Percentiles rank a stretch among this genome's conserved stretches.
phyloP scores from a whole-genome alignment of 92 coral and sea anemone species.

The Isaurus tuberculatus region DNA sequence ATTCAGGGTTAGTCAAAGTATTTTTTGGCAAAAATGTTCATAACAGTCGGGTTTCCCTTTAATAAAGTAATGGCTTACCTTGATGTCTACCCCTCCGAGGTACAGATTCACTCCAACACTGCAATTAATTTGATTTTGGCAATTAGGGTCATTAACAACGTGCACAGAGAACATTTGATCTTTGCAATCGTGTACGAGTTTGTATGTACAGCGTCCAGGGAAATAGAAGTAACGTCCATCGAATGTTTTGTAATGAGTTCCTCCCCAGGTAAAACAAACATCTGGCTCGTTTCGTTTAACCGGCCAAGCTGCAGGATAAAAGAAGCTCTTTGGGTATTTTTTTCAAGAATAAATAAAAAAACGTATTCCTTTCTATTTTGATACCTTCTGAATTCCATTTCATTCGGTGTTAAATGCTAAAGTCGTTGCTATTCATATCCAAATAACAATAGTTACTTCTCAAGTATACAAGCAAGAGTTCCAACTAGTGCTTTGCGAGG shows the following conservation, averaged over 20 bases:
- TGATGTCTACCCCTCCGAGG: constrained; percentile 84
- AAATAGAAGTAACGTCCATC: constrained; percentile 87
- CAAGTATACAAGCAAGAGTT: no score
- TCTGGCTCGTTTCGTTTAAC: constrained; percentile 76
- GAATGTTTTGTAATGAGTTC: constrained; percentile 80
- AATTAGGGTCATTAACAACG: constrained; percentile 72
- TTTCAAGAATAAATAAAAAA: no score
- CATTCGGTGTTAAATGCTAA: no score
- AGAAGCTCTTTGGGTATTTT: no score
- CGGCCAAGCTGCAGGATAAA: constrained; percentile 38
- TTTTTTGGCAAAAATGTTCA: no score
- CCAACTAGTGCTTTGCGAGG: no score
- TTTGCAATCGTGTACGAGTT: constrained; percentile 85
- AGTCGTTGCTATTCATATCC: no score
- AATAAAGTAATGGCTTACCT: constrained; percentile 58
- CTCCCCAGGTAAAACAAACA: constrained; percentile 85
- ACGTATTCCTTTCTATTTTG: no score
- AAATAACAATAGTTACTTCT: no score
- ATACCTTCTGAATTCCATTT: no score
- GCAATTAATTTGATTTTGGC: constrained; percentile 64
- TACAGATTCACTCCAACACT: constrained; percentile 82
- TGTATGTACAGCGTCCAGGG: constrained; percentile 95
- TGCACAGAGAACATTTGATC: constrained; percentile 92
- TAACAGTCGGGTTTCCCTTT: not conserved
- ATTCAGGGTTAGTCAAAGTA: no score